phyloP scores from a whole-genome alignment of 1,140 invertebrate species.

The Globodera ellingtonae region DNA sequence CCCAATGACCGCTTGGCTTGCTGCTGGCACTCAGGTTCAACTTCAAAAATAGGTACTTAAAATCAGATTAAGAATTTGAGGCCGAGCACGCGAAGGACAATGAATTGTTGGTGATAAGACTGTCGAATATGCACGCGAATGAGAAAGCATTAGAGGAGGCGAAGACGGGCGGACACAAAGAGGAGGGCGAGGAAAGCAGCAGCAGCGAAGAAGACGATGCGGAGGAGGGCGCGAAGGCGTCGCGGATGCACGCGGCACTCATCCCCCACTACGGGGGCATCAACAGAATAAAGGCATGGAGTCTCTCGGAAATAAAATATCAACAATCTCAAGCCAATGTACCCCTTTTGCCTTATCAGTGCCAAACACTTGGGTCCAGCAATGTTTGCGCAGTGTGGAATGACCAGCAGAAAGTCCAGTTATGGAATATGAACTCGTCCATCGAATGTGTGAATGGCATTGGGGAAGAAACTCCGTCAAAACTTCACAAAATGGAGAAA shows the following conservation, averaged over 20 bases:
- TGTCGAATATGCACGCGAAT: conserved; percentile 53
- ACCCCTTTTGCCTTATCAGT: conserved; percentile 23
- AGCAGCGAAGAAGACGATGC: conserved; percentile 46
- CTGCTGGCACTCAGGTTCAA: conserved; percentile 48
- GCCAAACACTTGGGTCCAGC: conserved; percentile 41
- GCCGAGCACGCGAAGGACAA: conserved; percentile 53
- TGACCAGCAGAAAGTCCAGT: conserved; percentile 49
- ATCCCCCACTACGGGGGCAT: conserved; percentile 52
- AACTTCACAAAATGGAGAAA: conserved; percentile 25
- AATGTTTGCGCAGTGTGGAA: conserved; percentile 53
- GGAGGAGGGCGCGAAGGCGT: conserved; percentile 21
- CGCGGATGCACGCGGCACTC: conserved; percentile 48
- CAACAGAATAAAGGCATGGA: conserved; percentile 49
- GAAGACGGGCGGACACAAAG: conserved; percentile 17
- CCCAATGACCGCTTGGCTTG: conserved; percentile 47
- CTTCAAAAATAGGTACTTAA: background rate
- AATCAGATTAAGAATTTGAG: background rate
- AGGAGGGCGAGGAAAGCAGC: conserved; percentile 10
- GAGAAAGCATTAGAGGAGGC: conserved; percentile 31
- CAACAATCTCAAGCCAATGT: conserved; percentile 8
- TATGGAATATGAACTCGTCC: conserved; percentile 46
- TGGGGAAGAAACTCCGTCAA: conserved; percentile 1
- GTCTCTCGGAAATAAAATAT: background rate
- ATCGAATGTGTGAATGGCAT: conserved; percentile 28
- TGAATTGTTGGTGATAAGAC: conserved; percentile 45